Conservation (phyloP, 2,797 vertebrate genomes). For the Botia kubotai region DNA sequence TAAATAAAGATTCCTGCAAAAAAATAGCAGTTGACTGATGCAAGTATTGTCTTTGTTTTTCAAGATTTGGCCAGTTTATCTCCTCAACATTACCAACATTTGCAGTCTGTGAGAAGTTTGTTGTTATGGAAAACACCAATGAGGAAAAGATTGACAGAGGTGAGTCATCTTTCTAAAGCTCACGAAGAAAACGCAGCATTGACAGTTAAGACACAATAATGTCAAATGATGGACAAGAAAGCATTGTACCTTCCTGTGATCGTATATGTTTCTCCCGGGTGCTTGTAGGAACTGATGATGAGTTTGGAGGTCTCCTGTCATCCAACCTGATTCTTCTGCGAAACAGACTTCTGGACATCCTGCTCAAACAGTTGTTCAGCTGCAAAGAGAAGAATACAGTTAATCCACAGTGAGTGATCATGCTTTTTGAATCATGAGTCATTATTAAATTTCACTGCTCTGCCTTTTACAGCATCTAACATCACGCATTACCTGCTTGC, state of each 20-base stretch:
- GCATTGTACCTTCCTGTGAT: not conserved
- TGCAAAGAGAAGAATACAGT: conserved; percentile 93
- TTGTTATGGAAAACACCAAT: conserved; percentile 93
- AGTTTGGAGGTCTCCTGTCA: conserved; percentile 92
- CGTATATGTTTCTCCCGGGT: conserved; percentile 3
- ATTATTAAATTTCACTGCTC: conserved; percentile 12
- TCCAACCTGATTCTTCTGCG: conserved; percentile 93
- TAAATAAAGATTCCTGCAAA: not conserved
- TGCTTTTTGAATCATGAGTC: not conserved
- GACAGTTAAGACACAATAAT: not conserved
- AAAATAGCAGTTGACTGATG: not conserved
- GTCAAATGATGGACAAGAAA: not conserved
- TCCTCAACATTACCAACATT: conserved; percentile 96
- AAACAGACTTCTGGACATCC: conserved; percentile 92
- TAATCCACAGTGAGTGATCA: conserved; percentile 88
- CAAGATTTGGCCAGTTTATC: conserved; percentile 96
- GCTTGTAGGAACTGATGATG: conserved; percentile 87
- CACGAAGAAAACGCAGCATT: not conserved
- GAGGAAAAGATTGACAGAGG: conserved; percentile 94
- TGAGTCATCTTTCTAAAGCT: conserved; percentile 64
- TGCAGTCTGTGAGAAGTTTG: conserved; percentile 98
- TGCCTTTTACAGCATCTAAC: conserved; percentile 20
- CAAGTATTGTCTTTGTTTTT: not conserved
- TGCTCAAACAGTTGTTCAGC: conserved; percentile 91
- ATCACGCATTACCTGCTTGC: not conserved